Conservation (phyloP, 2,888 invertebrate species). For the Cremastinae sp. region DNA sequence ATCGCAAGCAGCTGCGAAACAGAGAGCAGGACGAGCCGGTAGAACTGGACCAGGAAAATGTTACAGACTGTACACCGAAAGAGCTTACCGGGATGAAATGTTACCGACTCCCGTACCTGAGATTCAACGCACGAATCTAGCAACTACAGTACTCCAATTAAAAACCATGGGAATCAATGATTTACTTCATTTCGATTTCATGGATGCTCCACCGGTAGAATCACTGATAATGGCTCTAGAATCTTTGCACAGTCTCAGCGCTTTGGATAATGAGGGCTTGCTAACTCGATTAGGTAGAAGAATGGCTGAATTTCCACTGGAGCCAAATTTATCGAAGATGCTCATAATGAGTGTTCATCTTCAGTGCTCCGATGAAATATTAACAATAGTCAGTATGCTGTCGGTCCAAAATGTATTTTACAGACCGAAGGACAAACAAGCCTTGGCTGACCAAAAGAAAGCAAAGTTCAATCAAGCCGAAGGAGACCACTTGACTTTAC, state of each 20-base stretch:
- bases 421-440: conserved; percentile 96
- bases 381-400: conserved; percentile 99
- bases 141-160: conserved; percentile 95
- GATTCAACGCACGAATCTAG: conserved; percentile 98
- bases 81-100: conserved; percentile 99
- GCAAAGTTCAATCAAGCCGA: conserved; percentile 99
- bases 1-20: conserved; percentile 98
- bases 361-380: conserved; percentile 98
- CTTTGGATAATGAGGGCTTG: conserved; percentile 96
- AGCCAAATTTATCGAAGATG: conserved; percentile 99
- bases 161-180: conserved; percentile 99
- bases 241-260: conserved; percentile 97
- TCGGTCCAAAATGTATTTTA: conserved; percentile 99
- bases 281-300: conserved; percentile 90
- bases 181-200: conserved; percentile 98
- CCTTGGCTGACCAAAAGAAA: conserved; percentile 98
- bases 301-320: conserved; percentile 99
- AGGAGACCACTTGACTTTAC: conserved; percentile 97
- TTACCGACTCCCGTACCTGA: conserved; percentile 98
- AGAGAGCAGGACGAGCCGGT: conserved; percentile 95
- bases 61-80: conserved; percentile 98
- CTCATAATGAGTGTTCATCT: conserved; percentile 99
- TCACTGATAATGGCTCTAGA: conserved; percentile 98
- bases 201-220: conserved; percentile 99
- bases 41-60: conserved; percentile 98